phyloP scores from a whole-genome alignment of 2,888 invertebrate genomes.

The Scaptomyza reducta region DNA sequence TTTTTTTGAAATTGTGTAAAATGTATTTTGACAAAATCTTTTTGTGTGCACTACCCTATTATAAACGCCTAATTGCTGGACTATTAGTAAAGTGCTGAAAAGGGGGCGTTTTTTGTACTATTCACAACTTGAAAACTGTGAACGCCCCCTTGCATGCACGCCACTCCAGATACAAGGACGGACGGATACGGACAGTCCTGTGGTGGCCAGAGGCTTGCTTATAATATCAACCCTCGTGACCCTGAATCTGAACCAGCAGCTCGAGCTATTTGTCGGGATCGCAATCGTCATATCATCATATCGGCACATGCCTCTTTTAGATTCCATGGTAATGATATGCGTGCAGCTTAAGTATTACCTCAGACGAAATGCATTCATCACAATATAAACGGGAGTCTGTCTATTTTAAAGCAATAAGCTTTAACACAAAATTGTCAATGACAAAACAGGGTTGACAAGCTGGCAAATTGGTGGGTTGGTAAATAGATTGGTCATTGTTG shows the following conservation, averaged over 20 bases:
- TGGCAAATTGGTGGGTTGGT: constrained; percentile 5
- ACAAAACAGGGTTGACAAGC: constrained; percentile 37
- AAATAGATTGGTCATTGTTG: not conserved
- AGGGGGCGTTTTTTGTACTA: constrained; percentile 43
- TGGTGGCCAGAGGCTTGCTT: constrained; percentile 11
- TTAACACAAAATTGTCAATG: constrained; percentile 36
- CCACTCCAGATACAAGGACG: constrained; percentile 34
- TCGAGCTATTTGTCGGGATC: constrained; percentile 21
- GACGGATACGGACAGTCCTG: constrained; percentile 23
- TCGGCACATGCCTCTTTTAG: constrained; percentile 51
- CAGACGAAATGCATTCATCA: constrained; percentile 1
- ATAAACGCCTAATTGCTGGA: constrained; percentile 60
- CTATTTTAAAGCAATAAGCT: constrained; percentile 56
- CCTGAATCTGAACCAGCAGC: constrained; percentile 20
- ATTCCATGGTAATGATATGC: constrained; percentile 59
- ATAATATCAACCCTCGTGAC: constrained; percentile 41
- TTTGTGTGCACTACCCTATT: constrained; percentile 30
- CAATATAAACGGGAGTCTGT: constrained; percentile 4
- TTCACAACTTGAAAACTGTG: constrained; percentile 23
- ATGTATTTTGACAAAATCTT: constrained; percentile 50
- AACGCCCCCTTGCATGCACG: constrained; percentile 29
- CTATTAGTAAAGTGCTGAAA: constrained; percentile 58
- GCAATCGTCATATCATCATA: constrained; percentile 30
- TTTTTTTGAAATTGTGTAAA: constrained; percentile 10
- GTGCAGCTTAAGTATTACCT: constrained; percentile 48